phyloP scores from a whole-genome alignment of 1,140 invertebrate genomes.

The Bradynema listronoti region DNA sequence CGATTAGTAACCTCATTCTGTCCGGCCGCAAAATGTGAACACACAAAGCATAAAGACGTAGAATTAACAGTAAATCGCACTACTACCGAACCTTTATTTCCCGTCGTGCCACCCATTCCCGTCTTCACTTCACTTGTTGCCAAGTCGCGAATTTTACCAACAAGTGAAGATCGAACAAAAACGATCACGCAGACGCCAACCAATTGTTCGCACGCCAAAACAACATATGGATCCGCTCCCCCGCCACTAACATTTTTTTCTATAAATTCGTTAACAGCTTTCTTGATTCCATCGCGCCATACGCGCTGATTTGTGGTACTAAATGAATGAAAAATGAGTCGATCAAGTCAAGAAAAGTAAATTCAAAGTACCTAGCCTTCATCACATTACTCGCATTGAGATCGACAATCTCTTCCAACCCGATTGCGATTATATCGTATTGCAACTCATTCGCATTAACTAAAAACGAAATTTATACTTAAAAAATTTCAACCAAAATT shows the following conservation, averaged over 20 bases:
- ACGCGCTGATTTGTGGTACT: constrained; percentile 87
- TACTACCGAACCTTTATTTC: constrained; percentile 90
- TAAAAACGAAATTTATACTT: too few species aligned
- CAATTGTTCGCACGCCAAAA: constrained; percentile 87
- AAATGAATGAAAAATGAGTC: constrained; percentile 26
- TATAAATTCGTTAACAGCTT: constrained; percentile 65
- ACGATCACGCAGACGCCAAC: constrained; percentile 95
- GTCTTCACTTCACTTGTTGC: constrained; percentile 83
- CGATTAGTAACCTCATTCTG: constrained; percentile 89
- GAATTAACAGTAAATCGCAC: constrained; percentile 83
- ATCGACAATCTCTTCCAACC: constrained; percentile 99
- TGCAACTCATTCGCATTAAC: constrained; percentile 28
- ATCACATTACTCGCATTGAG: constrained; percentile 96
- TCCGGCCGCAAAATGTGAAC: constrained; percentile 96
- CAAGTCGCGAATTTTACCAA: constrained; percentile 69
- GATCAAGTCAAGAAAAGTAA: constrained; percentile 5
- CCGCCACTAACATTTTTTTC: constrained; percentile 60
- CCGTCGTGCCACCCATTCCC: constrained; percentile 81
- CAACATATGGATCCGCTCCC: constrained; percentile 75
- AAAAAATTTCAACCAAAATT: too few species aligned
- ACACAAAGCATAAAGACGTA: constrained; percentile 86
- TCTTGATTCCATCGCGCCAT: constrained; percentile 89
- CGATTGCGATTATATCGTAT: constrained; percentile 78
- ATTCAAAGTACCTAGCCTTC: constrained; percentile 68
- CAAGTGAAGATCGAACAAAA: constrained; percentile 78